Conservation (phyloP, 2,888 invertebrate species). For the Adineta ricciae region DNA sequence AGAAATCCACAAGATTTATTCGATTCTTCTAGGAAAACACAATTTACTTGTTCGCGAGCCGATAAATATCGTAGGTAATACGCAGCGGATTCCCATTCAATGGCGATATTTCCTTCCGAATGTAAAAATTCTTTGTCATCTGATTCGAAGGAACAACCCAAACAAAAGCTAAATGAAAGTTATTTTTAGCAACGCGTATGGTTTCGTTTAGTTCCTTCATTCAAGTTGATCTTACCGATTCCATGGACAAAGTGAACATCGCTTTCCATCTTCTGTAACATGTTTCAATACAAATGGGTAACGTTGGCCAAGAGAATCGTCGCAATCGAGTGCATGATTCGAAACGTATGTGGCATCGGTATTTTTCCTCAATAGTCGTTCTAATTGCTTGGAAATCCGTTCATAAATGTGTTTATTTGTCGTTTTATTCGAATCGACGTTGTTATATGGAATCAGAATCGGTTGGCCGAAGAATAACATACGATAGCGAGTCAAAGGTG, state of each 20-base stretch:
- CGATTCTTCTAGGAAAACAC: slow-evolving; percentile 38
- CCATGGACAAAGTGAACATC: slow-evolving; percentile 57
- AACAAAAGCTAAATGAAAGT: slow-evolving; percentile 58
- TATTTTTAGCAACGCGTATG: too few species aligned
- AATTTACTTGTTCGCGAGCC: slow-evolving; percentile 59
- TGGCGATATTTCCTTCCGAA: slow-evolving; percentile 57
- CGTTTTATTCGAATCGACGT: not conserved
- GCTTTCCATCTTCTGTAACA: slow-evolving; percentile 61
- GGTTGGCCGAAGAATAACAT: not conserved
- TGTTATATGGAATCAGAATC: not conserved
- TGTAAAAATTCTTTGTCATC: slow-evolving; percentile 48
- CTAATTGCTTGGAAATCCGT: not conserved
- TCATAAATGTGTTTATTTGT: slow-evolving; percentile 3
- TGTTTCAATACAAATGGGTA: slow-evolving; percentile 78
- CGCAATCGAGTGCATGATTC: slow-evolving; percentile 52
- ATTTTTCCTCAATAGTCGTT: not conserved
- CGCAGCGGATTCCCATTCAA: slow-evolving; percentile 90
- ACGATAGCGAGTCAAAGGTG: not conserved
- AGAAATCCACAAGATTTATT: not conserved
- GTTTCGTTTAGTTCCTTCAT: too few species aligned
- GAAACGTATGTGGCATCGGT: not conserved
- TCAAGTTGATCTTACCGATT: slow-evolving; percentile 55
- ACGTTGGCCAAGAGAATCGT: slow-evolving; percentile 80
- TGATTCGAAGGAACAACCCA: slow-evolving; percentile 72
- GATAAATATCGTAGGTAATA: slow-evolving; percentile 76